Conservation (phyloP, 1,140 invertebrate genomes). For the Scaptomyza pallida region DNA sequence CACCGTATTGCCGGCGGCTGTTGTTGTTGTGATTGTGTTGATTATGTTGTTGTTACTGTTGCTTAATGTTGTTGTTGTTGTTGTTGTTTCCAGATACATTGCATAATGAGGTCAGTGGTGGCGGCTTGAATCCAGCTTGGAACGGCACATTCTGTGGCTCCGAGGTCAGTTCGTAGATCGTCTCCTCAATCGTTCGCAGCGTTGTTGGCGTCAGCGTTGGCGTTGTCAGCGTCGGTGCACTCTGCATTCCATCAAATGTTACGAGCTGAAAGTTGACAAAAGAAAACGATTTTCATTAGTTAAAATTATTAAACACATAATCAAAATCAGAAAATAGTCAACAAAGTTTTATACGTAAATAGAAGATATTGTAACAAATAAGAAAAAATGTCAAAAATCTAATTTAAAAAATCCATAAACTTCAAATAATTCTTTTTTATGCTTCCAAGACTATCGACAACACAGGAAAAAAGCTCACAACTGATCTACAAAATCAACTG, state of each 20-base stretch:
- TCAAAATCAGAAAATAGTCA: too few species aligned
- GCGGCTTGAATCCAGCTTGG: conserved; percentile 96
- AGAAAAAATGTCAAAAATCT: too few species aligned
- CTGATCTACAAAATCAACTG: too few species aligned
- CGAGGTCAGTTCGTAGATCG: conserved; percentile 88
- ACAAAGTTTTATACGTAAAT: too few species aligned
- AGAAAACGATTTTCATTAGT: neutral
- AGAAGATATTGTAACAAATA: too few species aligned
- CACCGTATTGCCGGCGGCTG: conserved; percentile 29
- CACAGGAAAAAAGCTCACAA: too few species aligned
- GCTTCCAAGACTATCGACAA: too few species aligned
- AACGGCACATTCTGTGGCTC: conserved; percentile 89
- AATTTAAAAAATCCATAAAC: too few species aligned
- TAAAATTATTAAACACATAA: too few species aligned
- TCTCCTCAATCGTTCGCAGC: conserved; percentile 94
- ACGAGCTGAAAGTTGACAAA: conserved; percentile 88
- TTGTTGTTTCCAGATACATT: conserved; percentile 17
- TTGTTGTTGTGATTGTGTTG: conserved; percentile 30
- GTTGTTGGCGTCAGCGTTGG: conserved; percentile 97
- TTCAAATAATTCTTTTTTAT: too few species aligned
- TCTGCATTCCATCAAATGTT: conserved; percentile 89
- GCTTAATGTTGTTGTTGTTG: conserved; percentile 8
- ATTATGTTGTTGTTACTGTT: conserved; percentile 11
- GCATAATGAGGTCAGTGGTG: conserved; percentile 79
- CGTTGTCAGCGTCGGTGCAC: conserved; percentile 95